These are phyloP conservation scores for Calliopsis andreniformis DNA, from an alignment of 1,140 invertebrate genomes.

Conservation along the genomic window DNA sequence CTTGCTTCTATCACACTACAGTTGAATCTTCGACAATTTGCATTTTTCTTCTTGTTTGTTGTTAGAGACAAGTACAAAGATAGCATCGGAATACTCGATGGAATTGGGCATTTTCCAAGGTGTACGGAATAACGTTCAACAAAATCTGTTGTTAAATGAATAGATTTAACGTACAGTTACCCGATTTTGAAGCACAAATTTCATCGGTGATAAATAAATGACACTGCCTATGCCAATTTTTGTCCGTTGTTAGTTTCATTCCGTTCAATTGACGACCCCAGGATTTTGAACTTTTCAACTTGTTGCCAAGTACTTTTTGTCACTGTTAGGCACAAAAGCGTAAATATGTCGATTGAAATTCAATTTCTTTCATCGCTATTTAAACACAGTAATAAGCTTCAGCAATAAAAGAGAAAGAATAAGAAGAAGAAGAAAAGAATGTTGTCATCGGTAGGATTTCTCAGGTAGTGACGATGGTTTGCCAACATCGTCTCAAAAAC, in stretches of 20 bases:
- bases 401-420: neutral
- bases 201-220: conserved; percentile 5
- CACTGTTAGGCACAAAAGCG: neutral
- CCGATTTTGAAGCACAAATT: conserved; percentile 20
- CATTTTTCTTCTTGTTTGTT: conserved; percentile 56
- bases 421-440: neutral
- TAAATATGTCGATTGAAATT: conserved; percentile 16
- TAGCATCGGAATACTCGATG: neutral
- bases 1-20: conserved; percentile 19
- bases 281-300: neutral
- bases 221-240: conserved; percentile 28
- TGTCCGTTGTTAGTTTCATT: conserved; percentile 16
- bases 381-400: neutral
- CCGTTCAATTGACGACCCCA: conserved; percentile 12
- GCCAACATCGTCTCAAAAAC: neutral
- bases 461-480: neutral
- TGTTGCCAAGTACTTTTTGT: conserved; percentile 18
- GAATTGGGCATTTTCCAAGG: conserved; percentile 23
- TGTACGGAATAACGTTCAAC: conserved; percentile 33
- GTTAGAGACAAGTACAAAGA: neutral
- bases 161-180: neutral
- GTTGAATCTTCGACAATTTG: conserved; percentile 36
- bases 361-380: neutral
- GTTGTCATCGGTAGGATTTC: neutral
- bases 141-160: neutral